These are phyloP conservation scores for Acleris cristana DNA, from an alignment of 2,888 invertebrate genomes.

Conservation along the genomic window DNA sequence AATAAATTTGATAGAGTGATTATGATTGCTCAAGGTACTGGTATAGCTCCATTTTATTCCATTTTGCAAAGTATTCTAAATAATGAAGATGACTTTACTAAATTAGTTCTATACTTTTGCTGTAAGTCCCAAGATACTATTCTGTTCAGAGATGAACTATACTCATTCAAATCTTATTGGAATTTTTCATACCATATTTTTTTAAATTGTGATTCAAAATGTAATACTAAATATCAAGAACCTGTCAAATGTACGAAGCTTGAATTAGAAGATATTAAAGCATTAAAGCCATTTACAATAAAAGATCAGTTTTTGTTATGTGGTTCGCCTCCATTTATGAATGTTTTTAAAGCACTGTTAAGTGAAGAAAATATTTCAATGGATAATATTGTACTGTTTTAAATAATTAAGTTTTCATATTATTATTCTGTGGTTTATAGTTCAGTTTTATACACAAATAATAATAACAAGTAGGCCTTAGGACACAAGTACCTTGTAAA, in stretches of 20 bases:
- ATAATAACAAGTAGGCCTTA: no score
- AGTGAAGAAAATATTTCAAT: conserved; percentile 50
- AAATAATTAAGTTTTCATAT: conserved; percentile 29
- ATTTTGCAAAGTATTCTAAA: conserved; percentile 85
- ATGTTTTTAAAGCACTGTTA: conserved; percentile 66
- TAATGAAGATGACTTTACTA: conserved; percentile 87
- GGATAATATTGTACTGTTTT: conserved; percentile 69
- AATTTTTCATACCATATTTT: conserved; percentile 88
- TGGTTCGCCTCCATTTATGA: conserved; percentile 84
- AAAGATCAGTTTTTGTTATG: conserved; percentile 83
- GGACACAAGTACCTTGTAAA: no score
- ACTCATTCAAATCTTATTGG: conserved; percentile 86
- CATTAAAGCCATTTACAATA: conserved; percentile 55
- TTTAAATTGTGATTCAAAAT: conserved; percentile 60
- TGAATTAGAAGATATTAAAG: conserved; percentile 55
- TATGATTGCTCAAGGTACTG: conserved; percentile 88
- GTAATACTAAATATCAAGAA: conserved; percentile 78
- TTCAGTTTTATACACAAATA: no score
- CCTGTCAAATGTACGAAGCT: conserved; percentile 70
- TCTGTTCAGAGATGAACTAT: conserved; percentile 85
- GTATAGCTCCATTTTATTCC: conserved; percentile 87
- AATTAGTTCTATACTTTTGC: conserved; percentile 85
- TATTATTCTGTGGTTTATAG: background rate
- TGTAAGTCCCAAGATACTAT: conserved; percentile 83
- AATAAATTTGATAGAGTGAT: conserved; percentile 71